Evolutionary conservation across 2,113 vertebrate genomes (phyloP).

Genomic region (Glaucomys volans): DNA sequence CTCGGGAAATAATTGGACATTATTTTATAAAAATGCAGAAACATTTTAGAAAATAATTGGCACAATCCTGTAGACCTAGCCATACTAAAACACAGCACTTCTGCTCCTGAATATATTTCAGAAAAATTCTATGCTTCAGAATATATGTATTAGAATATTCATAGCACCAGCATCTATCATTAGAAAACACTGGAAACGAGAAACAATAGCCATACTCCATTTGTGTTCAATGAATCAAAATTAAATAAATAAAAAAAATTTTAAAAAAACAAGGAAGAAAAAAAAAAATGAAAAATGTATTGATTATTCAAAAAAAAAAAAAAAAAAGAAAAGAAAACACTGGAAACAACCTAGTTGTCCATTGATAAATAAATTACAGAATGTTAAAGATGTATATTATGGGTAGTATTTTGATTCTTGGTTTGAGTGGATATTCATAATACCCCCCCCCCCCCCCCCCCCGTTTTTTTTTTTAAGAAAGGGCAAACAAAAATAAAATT

Average conservation of each 20-base stretch:
- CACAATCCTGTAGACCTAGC: background rate
- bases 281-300: too few species aligned
- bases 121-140: background rate
- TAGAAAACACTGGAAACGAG: background rate
- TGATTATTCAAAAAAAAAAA: too few species aligned
- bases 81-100: background rate
- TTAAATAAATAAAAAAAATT: too few species aligned
- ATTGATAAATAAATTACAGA: background rate
- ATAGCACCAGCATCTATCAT: background rate
- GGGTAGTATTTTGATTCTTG: background rate
- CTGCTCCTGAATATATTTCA: background rate
- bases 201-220: too few species aligned
- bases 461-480: background rate
- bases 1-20: background rate
- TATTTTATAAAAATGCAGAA: background rate
- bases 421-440: constrained; percentile 6
- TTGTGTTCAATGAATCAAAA: too few species aligned
- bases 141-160: background rate
- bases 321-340: too few species aligned
- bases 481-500: constrained; percentile 20
- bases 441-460: background rate
- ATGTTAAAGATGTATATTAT: background rate
- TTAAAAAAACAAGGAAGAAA: too few species aligned
- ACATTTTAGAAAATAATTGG: background rate
- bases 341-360: background rate